Conservation (phyloP, 2,888 invertebrate genomes). For the Diaperis boleti region DNA sequence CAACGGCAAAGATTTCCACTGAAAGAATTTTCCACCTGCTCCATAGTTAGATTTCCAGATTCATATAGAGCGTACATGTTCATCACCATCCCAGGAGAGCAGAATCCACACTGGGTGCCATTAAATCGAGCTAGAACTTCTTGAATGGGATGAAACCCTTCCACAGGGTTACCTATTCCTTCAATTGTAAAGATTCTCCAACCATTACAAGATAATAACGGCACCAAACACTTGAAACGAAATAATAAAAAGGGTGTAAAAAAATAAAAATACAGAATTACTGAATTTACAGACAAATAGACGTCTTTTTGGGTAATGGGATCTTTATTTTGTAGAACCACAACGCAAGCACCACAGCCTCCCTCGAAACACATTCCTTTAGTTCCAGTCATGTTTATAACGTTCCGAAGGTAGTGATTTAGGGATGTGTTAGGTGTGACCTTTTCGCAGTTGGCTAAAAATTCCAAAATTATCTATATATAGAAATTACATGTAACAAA, state of each 20-base stretch:
- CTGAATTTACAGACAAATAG: constrained; percentile 75
- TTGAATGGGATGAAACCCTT: constrained; percentile 76
- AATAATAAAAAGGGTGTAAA: too few species aligned
- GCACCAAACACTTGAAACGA: constrained; percentile 68
- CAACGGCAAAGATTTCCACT: constrained; percentile 81
- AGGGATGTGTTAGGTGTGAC: constrained; percentile 70
- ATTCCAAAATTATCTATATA: too few species aligned
- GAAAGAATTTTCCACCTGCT: constrained; percentile 77
- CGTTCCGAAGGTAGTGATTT: constrained; percentile 74
- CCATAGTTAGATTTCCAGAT: constrained; percentile 67
- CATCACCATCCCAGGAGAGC: constrained; percentile 84
- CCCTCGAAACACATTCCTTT: constrained; percentile 81
- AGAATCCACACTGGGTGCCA: constrained; percentile 79
- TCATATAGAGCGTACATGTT: constrained; percentile 73
- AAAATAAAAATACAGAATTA: constrained; percentile 65
- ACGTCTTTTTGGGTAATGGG: constrained; percentile 67
- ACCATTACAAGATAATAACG: constrained; percentile 68
- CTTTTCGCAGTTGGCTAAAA: constrained; percentile 61
- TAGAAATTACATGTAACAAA: too few species aligned
- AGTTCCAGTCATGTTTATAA: constrained; percentile 74
- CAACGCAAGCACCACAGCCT: constrained; percentile 78
- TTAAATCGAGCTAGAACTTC: constrained; percentile 71
- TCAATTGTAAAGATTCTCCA: constrained; percentile 80
- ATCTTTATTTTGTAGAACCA: constrained; percentile 67
- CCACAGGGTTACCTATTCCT: constrained; percentile 73